A percentile compares a stretch with the other conserved stretches of the same genome.
These are phyloP conservation scores for Agrypnia vestita DNA, from an alignment of 1,140 invertebrate species.

Conservation along the genomic window DNA sequence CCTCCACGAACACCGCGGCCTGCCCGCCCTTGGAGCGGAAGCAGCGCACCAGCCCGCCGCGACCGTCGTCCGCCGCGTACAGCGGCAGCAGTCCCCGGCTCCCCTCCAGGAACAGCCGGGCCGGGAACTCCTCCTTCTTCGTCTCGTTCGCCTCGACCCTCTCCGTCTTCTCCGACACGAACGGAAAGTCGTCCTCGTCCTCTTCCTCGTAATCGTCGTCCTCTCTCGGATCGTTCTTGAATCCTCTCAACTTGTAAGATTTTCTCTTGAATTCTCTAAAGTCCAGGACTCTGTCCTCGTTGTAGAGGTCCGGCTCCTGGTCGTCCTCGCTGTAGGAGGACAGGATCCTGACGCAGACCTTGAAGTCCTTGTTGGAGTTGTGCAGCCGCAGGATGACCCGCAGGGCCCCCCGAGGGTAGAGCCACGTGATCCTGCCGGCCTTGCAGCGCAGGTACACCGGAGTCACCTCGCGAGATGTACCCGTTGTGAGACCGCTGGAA, in stretches of 20 bases:
- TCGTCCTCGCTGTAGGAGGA: slow-evolving; percentile 62
- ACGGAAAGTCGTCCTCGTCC: slow-evolving; percentile 57
- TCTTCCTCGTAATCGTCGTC: slow-evolving; percentile 18
- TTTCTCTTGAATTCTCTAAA: slow-evolving; percentile 54
- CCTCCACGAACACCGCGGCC: slow-evolving; percentile 83
- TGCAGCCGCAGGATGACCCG: slow-evolving; percentile 79
- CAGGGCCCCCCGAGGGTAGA: slow-evolving; percentile 83
- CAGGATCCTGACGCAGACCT: slow-evolving; percentile 79
- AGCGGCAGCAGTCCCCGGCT: slow-evolving; percentile 76
- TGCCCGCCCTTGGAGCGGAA: slow-evolving; percentile 80
- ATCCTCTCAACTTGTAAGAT: slow-evolving; percentile 10
- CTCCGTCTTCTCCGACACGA: slow-evolving; percentile 8
- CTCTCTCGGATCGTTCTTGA: slow-evolving; percentile 5
- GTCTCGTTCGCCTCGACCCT: background rate
- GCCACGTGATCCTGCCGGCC: slow-evolving; percentile 81
- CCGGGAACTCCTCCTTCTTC: slow-evolving; percentile 68
- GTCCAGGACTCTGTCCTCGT: slow-evolving; percentile 56
- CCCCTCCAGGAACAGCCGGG: slow-evolving; percentile 82
- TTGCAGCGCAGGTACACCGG: slow-evolving; percentile 85
- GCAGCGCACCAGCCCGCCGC: slow-evolving; percentile 75
- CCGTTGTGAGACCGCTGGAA: slow-evolving; percentile 73
- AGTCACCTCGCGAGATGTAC: slow-evolving; percentile 77
- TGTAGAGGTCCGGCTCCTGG: slow-evolving; percentile 60
- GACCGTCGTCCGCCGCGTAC: slow-evolving; percentile 77
- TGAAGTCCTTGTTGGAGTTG: slow-evolving; percentile 78